These are phyloP conservation scores for Nyctibius bracteatus DNA, from an alignment of 2,113 vertebrate species.

Conservation along the genomic window DNA sequence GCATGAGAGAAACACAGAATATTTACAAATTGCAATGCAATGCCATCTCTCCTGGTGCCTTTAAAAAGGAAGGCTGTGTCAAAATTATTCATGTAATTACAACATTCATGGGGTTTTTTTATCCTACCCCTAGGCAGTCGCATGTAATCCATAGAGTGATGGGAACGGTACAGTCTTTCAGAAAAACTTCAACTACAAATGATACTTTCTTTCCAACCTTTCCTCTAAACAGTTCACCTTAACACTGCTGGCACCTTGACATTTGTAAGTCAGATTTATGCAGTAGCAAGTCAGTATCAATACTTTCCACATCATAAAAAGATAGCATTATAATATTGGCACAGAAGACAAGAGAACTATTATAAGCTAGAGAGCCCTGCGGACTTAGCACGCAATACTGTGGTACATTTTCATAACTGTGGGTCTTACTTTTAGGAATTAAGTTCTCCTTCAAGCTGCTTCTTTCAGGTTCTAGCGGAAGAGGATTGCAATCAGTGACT, in stretches of 20 bases:
- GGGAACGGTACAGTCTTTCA: background rate
- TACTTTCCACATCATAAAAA: background rate
- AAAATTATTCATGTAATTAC: background rate
- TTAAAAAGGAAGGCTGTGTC: background rate
- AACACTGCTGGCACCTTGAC: background rate
- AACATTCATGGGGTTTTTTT: background rate
- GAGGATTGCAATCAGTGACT: background rate
- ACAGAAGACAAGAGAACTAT: background rate
- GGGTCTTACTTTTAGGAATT: background rate
- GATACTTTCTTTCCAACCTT: background rate
- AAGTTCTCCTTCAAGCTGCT: constrained; percentile 5
- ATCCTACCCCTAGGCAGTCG: rapidly evolving
- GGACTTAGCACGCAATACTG: background rate
- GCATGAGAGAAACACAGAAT: background rate
- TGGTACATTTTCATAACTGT: background rate
- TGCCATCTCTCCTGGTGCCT: background rate
- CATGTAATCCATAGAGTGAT: background rate
- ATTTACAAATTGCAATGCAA: background rate
- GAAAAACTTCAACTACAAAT: background rate
- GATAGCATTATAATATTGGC: background rate
- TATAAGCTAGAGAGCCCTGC: background rate
- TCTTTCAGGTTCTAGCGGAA: background rate
- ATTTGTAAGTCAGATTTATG: background rate
- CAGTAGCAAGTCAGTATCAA: background rate
- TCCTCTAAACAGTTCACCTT: background rate